Conservation (phyloP, 2,888 invertebrate species). For the Tipula confusa region DNA sequence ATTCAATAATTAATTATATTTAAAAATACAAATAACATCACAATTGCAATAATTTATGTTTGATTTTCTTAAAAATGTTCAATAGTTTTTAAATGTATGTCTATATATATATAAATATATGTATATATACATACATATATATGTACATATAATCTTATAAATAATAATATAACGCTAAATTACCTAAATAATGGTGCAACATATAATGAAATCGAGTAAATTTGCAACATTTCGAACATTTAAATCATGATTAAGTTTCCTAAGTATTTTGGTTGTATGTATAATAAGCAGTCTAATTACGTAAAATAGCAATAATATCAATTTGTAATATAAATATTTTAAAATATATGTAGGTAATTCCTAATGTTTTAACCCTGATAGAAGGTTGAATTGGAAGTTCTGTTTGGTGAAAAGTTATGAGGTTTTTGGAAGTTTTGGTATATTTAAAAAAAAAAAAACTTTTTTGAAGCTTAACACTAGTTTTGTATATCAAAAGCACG, state of each 20-base stretch:
- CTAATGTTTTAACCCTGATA: background rate
- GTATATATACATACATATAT: too few relatives aligned
- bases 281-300: slow-evolving; percentile 12
- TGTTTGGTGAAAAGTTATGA: background rate
- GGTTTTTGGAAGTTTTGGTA: background rate
- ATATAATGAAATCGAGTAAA: background rate
- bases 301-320: background rate
- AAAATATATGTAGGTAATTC: background rate
- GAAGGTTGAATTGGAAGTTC: background rate
- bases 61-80: background rate
- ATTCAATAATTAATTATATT: background rate
- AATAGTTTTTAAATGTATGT: too few relatives aligned
- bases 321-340: background rate
- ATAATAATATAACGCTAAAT: background rate
- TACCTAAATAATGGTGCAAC: background rate
- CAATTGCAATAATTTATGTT: background rate
- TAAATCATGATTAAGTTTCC: background rate
- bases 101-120: too few relatives aligned
- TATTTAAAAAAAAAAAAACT: background rate
- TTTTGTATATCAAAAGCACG: background rate
- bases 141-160: background rate
- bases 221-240: background rate
- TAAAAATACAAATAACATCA: slow-evolving; percentile 3
- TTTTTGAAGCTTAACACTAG: background rate
- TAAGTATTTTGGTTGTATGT: background rate